These are phyloP conservation scores for Bombus confusus DNA, from an alignment of 1,140 invertebrate species.

Conservation along the genomic window DNA sequence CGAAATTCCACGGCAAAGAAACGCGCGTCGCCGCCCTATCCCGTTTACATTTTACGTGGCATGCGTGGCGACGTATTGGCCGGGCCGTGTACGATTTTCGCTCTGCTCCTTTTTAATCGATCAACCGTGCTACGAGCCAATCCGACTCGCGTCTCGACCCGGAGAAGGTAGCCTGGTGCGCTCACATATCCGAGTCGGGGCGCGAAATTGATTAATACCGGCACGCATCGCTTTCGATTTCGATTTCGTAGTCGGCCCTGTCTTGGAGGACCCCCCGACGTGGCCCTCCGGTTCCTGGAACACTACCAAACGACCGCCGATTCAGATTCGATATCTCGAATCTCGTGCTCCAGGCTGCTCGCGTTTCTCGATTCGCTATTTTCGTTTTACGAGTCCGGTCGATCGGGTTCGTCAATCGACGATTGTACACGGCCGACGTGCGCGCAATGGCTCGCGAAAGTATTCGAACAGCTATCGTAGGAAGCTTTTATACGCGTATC, in stretches of 20 bases:
- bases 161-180: background rate
- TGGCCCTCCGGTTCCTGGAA: slow-evolving; percentile 6
- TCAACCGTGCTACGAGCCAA: slow-evolving; percentile 11
- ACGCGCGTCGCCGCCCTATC: slow-evolving; percentile 19
- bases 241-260: background rate
- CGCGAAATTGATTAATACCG: slow-evolving; percentile 47
- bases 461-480: too few relatives aligned
- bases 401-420: background rate
- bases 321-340: slow-evolving; percentile 29
- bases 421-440: too few relatives aligned
- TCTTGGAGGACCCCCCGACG: slow-evolving; percentile 15
- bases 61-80: slow-evolving; percentile 3
- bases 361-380: background rate
- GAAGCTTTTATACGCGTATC: too few relatives aligned
- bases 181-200: background rate
- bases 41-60: slow-evolving; percentile 31
- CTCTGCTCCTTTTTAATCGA: slow-evolving; percentile 23
- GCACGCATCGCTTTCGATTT: slow-evolving; percentile 30
- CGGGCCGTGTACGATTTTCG: background rate
- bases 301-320: background rate
- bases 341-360: background rate
- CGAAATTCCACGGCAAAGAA: slow-evolving; percentile 59
- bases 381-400: slow-evolving; percentile 18
- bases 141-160: background rate
- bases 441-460: too few relatives aligned